phyloP scores from a whole-genome alignment of 2,888 invertebrate genomes.

The Drosophila subsilvestris region DNA sequence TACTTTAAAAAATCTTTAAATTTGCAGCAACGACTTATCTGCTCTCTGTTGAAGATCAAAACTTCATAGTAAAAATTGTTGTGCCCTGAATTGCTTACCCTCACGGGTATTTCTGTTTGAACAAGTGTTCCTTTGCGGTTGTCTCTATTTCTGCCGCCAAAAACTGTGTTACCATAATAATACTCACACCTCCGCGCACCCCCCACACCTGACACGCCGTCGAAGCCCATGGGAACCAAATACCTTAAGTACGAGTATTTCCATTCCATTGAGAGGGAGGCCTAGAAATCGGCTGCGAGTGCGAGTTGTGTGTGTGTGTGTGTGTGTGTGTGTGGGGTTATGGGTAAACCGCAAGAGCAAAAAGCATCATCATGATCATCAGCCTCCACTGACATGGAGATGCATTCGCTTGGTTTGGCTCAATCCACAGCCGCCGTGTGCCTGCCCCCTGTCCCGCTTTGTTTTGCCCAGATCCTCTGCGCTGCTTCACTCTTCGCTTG shows the following conservation, averaged over 20 bases:
- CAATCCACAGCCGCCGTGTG: constrained; percentile 36
- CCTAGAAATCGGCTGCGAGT: constrained; percentile 11
- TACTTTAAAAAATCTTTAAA: too few relatives aligned
- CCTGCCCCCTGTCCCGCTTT: constrained; percentile 4
- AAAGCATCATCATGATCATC: constrained; percentile 14
- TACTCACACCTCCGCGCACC: background rate
- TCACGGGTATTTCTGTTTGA: constrained; percentile 13
- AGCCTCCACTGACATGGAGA: constrained; percentile 39
- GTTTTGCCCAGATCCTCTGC: too few relatives aligned
- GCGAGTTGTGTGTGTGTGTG: background rate
- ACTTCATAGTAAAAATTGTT: constrained; percentile 3
- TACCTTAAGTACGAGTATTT: constrained; percentile 1
- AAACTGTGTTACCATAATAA: constrained; percentile 40
- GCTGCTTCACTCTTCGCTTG: background rate
- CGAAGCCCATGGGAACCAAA: constrained; percentile 40
- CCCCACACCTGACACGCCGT: background rate
- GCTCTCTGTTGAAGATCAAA: background rate
- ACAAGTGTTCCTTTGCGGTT: constrained; percentile 35
- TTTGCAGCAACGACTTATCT: too few relatives aligned
- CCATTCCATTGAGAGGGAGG: constrained; percentile 18
- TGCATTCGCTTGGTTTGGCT: constrained; percentile 28
- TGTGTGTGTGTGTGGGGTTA: background rate
- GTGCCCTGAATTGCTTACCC: constrained; percentile 11
- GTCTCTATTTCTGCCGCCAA: constrained; percentile 28
- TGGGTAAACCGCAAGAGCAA: constrained; percentile 48